Evolutionary conservation across 2,113 vertebrate genomes (phyloP).

Genomic region (Tachycineta bicolor): DNA sequence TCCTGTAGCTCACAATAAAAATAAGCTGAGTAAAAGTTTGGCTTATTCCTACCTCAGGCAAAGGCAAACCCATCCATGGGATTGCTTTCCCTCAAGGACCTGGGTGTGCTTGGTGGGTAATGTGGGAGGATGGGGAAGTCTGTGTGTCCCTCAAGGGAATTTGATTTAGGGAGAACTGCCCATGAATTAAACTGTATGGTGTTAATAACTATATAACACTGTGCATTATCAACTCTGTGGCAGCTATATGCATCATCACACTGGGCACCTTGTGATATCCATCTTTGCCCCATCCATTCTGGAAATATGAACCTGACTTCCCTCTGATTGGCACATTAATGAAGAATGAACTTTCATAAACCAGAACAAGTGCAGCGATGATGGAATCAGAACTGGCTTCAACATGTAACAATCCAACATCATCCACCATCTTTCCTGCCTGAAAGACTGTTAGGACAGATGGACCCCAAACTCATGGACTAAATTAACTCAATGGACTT

Average conservation of each 20-base stretch:
- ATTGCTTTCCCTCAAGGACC: not conserved
- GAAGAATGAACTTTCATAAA: not conserved
- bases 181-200: not conserved
- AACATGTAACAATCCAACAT: not conserved
- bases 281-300: not conserved
- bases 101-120: not conserved
- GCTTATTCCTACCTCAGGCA: not conserved
- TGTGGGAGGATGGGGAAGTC: not conserved
- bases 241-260: not conserved
- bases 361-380: not conserved
- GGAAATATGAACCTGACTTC: not conserved
- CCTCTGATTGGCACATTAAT: not conserved
- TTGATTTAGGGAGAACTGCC: not conserved
- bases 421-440: not conserved
- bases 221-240: not conserved
- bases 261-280: not conserved
- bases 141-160: not conserved
- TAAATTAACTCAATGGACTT: not conserved
- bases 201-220: not conserved
- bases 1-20: not conserved
- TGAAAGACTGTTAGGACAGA: not conserved
- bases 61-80: not conserved
- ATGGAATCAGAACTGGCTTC: not conserved
- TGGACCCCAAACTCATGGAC: not conserved
- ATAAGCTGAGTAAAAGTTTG: not conserved